Base-by-base conservation (phyloP, 2,113 vertebrate genomes). In the Pseudorhombus dupliciocellatus region DNA sequence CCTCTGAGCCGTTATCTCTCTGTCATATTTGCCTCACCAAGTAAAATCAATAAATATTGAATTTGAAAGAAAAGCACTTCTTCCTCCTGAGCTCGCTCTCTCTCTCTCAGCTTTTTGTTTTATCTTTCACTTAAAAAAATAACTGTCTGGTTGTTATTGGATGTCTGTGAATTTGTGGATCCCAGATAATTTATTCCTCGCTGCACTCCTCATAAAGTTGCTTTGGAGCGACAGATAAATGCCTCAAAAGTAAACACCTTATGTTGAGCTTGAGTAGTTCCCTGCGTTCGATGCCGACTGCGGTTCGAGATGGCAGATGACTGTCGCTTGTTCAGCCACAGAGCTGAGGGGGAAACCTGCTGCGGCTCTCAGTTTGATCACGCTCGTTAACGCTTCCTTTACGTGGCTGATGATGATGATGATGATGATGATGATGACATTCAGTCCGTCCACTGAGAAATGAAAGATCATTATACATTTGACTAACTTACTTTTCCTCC, bases 191-290 rank as follows among this genome's bases (percentile, higher is more conserved):
- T 51, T 75, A 73, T 85, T 85, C 56, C 12, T 28, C 7, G 9
- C 46, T 28, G 30, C 55, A 25, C 37, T 37, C 4, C 8, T 50
- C 46, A 50, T 18, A 15, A 70, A 73, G 12, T 66, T 0, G 0
- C 75, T 66, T 6, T 55, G 82, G 65, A 59, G 61, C 60, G 57
- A 83, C 61, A 74, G 62, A 22, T 59, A 71, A 77, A 58, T 53
- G 66, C 16, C 37, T 56, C 1, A 64, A 74, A 77, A 70, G 66
- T 73, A 74, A 80, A 74, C 66, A 74, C 63, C 51, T 77, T 54
- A 62, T 65, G 57, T 24, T 61, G 56, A 64, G 48, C 54, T 34
- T 68, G 53, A 79, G 54, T 63, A 44, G 28, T 62, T 60, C 50
- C 3, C 64, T 40, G 62, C 58, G 65, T 58, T 15, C 24, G 72